Base-by-base conservation (phyloP, 2,113 vertebrate species). In the Aspidoscelis tigris region DNA sequence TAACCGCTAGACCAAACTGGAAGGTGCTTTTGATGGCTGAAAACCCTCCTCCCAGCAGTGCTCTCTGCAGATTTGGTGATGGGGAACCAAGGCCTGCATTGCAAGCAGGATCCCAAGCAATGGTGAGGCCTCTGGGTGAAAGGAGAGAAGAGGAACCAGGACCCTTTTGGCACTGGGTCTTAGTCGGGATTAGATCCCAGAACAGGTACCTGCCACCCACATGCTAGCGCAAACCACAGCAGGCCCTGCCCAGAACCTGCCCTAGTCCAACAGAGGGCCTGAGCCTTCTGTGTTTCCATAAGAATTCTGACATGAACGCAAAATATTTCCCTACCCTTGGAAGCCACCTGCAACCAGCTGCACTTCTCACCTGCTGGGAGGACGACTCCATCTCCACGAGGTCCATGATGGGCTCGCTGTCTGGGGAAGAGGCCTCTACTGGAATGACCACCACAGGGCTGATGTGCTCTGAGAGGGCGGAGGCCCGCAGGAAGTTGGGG, bases 391-490 rank as follows among this genome's bases (percentile, higher is more conserved):
- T 98, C 89, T 99, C 98, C 89, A 99, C 97, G 74, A 99, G 96
- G 87, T 98, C 98, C 2, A 97, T 98, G 88, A 98, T 93, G 0
- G 98, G 98, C 90, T 99, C 98, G 0, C 95, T 98, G 95, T 99
- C 98, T 0, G 99, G 99, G 0, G 98, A 99, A 0, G 98, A 97
- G 0, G 97, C 95, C 93, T 99, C 99, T 0, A 95, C 97, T 0
- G 99, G 98, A 88, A 99, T 99, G 77, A 99, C 97, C 83, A 99
- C 98, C 92, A 99, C 98, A 0, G 99, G 99, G 92, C 98, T 99
- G 95, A 99, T 98, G 96, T 99, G 99, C 86, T 99, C 99, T 0
- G 98, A 99, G 89, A 99, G 96, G 0, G 99, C 99, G 0, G 99
- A 99, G 12, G 99, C 98, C 1, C 99, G 97, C 64, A 99, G 96